Evolutionary conservation across 1,140 invertebrate species (phyloP).

Genomic region (Drosophila ohnishii): DNA sequence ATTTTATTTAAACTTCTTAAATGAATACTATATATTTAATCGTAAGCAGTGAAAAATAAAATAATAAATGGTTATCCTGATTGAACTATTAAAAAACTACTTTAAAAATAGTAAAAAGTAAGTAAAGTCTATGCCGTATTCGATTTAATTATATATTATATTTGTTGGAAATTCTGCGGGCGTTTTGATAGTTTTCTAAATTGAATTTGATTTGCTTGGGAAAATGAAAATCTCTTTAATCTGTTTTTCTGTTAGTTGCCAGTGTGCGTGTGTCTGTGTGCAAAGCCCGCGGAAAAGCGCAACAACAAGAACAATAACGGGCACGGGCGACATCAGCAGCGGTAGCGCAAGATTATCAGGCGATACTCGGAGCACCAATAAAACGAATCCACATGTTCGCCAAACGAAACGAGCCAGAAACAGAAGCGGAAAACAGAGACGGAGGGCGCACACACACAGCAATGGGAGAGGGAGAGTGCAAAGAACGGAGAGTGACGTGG

Average conservation of each 20-base stretch:
- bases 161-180: conserved; percentile 11
- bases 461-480: not conserved
- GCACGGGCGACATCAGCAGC: conserved; percentile 27
- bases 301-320: conserved; percentile 47
- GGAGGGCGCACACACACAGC: not conserved
- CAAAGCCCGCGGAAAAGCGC: conserved; percentile 57
- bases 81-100: no score
- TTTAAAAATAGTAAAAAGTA: not conserved
- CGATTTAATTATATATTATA: not conserved
- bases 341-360: conserved; percentile 68
- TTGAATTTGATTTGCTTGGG: conserved; percentile 36
- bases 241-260: not conserved
- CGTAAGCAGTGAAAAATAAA: no score
- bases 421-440: conserved; percentile 41
- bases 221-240: conserved; percentile 23
- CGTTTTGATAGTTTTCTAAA: conserved; percentile 23
- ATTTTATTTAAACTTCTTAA: no score
- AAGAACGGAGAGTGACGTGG: not conserved
- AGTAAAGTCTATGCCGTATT: not conserved
- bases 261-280: conserved; percentile 16
- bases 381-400: conserved; percentile 77
- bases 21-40: no score
- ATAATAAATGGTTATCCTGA: no score
- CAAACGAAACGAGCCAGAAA: conserved; percentile 32
- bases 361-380: conserved; percentile 76